Evolutionary conservation across 92 coral and sea anemone genomes (phyloP), one percentile per base, ranked within the genome.

Genomic region (Scolanthus callimorphus): DNA sequence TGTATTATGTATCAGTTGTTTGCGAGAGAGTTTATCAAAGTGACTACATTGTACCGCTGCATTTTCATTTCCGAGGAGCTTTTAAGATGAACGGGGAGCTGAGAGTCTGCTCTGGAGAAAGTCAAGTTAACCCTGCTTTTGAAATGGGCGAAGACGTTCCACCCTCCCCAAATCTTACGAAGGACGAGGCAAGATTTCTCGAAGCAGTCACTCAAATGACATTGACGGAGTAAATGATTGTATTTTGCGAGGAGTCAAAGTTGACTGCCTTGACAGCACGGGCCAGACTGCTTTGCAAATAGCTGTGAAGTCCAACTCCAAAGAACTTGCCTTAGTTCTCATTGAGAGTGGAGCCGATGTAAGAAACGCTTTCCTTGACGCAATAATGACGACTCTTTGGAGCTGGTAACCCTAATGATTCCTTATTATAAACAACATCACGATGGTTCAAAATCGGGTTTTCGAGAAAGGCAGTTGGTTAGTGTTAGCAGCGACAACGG

Each of bases 211-310:
- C 20, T 27, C 80, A 45, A 44, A 44, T 47, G 79, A 53, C 1
- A 29, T 54, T 27, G 81, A 74, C 27, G 53, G 65, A 31, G 31
- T 37, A 11, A 54, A 62, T 37, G 59, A 80, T 20, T 34, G 43
- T 15, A 34, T 13, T 9, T 59, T 55, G 25, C 55, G 54, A 30
- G 52, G 31, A 2, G 77, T 89, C 20, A 65, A 70, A 20, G 73
- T 84, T 12, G 67, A 89, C 59, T 73, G 82, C 43, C 60, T 49
- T 13, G 80, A 89, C 59, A 20, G 27, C 21, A 51, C 70, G 20
- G 97, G 97, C 8, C 79, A 72, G 26, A 84, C 91, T 0, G 85
- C 73, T 0, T 48, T 89, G 25, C 91, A 89, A 44, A 74, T 79
- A 34, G 91, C 97, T 3, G 81, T 84, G 2, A 63, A 71, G 17